Conservation (phyloP, 2,113 vertebrate genomes). For the Progne subis region DNA sequence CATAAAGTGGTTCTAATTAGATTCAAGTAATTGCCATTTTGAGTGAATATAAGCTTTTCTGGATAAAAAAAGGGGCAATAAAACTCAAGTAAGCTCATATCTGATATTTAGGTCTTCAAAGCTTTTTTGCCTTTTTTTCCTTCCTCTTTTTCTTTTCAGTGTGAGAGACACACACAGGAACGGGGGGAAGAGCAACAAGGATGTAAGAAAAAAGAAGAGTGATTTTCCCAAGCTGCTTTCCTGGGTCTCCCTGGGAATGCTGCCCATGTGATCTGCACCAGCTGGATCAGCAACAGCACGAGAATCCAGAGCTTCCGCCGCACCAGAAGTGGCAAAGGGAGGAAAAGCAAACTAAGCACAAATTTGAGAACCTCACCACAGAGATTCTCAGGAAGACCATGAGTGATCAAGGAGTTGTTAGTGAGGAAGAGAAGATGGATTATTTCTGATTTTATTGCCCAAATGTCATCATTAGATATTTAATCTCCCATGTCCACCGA, state of each 20-base stretch:
- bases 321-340: conserved; percentile 41
- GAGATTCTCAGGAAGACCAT: neutral
- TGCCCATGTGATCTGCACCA: conserved; percentile 57
- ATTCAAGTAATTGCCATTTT: conserved; percentile 66
- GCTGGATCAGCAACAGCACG: conserved; percentile 26
- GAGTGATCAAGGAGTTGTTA: neutral
- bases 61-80: conserved; percentile 44
- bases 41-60: conserved; percentile 62
- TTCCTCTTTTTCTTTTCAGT: neutral
- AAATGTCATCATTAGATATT: neutral
- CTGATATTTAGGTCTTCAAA: conserved; percentile 70
- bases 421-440: neutral
- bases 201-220: conserved; percentile 45
- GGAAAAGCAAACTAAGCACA: conserved; percentile 60
- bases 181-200: neutral
- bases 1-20: conserved; percentile 71
- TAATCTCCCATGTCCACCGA: neutral
- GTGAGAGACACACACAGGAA: neutral
- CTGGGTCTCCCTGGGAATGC: conserved; percentile 59
- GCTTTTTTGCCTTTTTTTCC: neutral
- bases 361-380: conserved; percentile 12
- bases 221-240: conserved; percentile 74
- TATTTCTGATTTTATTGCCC: neutral
- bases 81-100: conserved; percentile 60
- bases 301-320: conserved; percentile 46